Evolutionary conservation across 2,888 invertebrate species (phyloP).

Genomic region (Eristalis arbustorum): DNA sequence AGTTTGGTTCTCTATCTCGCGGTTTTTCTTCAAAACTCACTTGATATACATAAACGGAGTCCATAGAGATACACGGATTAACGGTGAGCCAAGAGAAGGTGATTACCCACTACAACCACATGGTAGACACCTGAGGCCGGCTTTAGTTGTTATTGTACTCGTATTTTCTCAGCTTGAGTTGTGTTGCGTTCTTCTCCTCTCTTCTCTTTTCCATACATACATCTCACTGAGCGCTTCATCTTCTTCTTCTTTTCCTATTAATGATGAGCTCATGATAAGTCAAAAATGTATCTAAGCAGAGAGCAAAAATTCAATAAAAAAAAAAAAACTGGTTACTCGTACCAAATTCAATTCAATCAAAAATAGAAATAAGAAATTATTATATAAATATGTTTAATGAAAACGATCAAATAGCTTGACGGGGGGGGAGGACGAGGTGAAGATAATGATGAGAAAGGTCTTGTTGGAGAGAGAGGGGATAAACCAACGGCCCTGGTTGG

Average conservation of each 20-base stretch:
- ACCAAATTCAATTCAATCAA: slow-evolving; percentile 36
- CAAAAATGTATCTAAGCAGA: slow-evolving; percentile 21
- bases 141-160: slow-evolving; percentile 1
- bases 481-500: slow-evolving; percentile 50
- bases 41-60: slow-evolving; percentile 35
- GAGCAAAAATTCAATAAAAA: background rate
- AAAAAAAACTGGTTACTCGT: slow-evolving; percentile 18
- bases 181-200: background rate
- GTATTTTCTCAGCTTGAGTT: background rate
- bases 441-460: background rate
- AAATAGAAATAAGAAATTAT: slow-evolving; percentile 21
- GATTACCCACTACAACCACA: slow-evolving; percentile 47
- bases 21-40: slow-evolving; percentile 15
- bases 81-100: slow-evolving; percentile 31
- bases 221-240: background rate
- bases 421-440: background rate
- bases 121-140: slow-evolving; percentile 56
- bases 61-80: slow-evolving; percentile 49
- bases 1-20: slow-evolving; percentile 17
- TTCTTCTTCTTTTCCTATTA: slow-evolving; percentile 10
- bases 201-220: background rate
- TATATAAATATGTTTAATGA: slow-evolving; percentile 33
- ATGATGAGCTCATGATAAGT: slow-evolving; percentile 59
- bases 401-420: slow-evolving; percentile 1
- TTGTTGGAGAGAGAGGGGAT: background rate